A percentile compares a stretch with the other conserved stretches of the same genome.
phyloP scores from a whole-genome alignment of 2,113 vertebrate species.

The Desmodus rotundus region DNA sequence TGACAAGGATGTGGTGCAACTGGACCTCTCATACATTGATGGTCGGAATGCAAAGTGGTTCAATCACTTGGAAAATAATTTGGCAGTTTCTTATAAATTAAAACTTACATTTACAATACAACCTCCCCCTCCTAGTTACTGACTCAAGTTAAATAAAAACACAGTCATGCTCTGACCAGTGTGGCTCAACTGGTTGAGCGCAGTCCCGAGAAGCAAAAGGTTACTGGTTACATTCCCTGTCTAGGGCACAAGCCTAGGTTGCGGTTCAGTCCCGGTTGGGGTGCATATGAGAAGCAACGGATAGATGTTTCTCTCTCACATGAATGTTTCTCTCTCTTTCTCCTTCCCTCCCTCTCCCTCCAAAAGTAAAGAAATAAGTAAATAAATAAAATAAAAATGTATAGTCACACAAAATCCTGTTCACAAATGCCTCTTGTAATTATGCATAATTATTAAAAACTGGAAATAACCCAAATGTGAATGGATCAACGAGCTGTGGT shows the following conservation, averaged over 20 bases:
- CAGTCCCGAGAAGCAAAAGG: no score
- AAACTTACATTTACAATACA: background rate
- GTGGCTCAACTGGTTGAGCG: no score
- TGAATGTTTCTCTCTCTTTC: no score
- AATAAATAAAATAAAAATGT: background rate
- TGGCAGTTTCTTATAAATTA: background rate
- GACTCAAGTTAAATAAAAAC: background rate
- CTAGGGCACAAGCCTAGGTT: no score
- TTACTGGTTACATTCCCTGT: no score
- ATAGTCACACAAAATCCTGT: background rate
- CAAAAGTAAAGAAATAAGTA: no score
- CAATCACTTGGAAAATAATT: background rate
- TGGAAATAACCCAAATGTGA: background rate
- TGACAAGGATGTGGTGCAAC: background rate
- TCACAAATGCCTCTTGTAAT: background rate
- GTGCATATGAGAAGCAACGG: no score
- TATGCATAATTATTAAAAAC: background rate
- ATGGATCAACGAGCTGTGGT: background rate
- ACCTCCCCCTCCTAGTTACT: background rate
- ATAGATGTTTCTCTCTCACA: no score
- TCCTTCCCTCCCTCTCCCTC: no score
- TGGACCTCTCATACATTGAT: background rate
- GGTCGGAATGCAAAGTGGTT: background rate
- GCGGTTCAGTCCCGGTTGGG: no score
- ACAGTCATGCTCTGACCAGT: no score